phyloP scores from a whole-genome alignment of 2,113 vertebrate species.

The Urocolius indicus region DNA sequence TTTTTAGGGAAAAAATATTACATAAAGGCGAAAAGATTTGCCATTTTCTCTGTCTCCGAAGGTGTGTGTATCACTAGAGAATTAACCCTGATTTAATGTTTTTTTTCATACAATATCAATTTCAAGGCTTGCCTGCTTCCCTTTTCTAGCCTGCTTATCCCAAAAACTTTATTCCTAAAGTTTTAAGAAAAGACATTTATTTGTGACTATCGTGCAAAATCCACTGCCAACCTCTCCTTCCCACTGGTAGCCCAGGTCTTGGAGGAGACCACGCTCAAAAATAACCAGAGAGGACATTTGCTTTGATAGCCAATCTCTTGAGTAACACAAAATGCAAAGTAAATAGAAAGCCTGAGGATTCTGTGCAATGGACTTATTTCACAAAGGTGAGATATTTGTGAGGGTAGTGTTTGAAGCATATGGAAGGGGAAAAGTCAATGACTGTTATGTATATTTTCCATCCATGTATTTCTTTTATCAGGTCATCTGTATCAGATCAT shows the following conservation, averaged over 20 bases:
- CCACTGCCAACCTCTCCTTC: background rate
- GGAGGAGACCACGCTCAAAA: background rate
- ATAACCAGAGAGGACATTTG: background rate
- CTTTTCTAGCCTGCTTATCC: background rate
- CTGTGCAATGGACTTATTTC: background rate
- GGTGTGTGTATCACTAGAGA: background rate
- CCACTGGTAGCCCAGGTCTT: background rate
- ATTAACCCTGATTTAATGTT: background rate
- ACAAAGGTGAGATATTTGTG: background rate
- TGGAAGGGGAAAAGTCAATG: background rate
- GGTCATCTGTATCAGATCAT: background rate
- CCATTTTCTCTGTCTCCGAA: background rate
- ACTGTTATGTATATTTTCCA: background rate
- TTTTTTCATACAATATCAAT: background rate
- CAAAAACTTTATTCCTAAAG: background rate
- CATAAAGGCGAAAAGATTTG: background rate
- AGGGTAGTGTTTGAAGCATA: background rate
- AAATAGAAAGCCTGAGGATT: background rate
- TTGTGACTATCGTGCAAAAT: background rate
- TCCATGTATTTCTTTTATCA: background rate
- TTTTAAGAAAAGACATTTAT: background rate
- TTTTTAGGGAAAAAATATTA: background rate
- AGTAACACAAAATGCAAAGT: background rate
- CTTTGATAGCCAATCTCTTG: background rate
- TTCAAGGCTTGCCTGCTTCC: background rate